Base-by-base conservation (phyloP, 2,797 vertebrate species). In the Pteropus rufus region DNA sequence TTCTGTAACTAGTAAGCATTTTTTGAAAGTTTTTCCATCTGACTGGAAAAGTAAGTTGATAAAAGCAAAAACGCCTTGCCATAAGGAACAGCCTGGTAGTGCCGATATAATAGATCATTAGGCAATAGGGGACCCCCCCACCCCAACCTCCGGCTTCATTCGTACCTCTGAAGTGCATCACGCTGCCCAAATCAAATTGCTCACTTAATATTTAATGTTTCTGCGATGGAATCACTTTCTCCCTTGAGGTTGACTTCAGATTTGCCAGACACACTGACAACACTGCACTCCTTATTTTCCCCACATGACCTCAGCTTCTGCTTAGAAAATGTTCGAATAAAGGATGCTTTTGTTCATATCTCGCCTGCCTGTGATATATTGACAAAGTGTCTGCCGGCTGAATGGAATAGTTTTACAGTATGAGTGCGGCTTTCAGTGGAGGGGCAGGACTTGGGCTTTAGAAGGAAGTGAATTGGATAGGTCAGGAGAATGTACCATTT, bases 401-500 rank as follows among this genome's bases (percentile, higher is more conserved):
- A 98, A 98, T 96, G 92, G 97, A 98, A 95, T 98, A 97, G 98
- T 98, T 98, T 98, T 97, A 97, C 97, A 93, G 97, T 95, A 88
- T 86, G 96, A 97, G 96, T 72, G 92, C 96, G 79, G 97, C 92
- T 96, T 96, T 97, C 97, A 90, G 97, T 31, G 77, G 86, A 97
- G 95, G 97, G 98, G 98, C 98, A 96, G 98, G 95, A 84, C 96
- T 97, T 93, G 82, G 67, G 96, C 96, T 96, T 96, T 64, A 96
- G 97, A 97, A 98, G 98, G 98, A 98, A 98, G 98, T 98, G 97
- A 98, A 98, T 97, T 97, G 97, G 97, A 98, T 98, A 98, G 98
- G 98, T 98, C 98, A 98, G 97, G 97, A 98, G 98, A 98, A 97
- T 86, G 97, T 98, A 98, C 98, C 98, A 98, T 98, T 98, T 95